Base-by-base conservation (phyloP, 1,140 invertebrate genomes). In the Sycobia sp. region DNA sequence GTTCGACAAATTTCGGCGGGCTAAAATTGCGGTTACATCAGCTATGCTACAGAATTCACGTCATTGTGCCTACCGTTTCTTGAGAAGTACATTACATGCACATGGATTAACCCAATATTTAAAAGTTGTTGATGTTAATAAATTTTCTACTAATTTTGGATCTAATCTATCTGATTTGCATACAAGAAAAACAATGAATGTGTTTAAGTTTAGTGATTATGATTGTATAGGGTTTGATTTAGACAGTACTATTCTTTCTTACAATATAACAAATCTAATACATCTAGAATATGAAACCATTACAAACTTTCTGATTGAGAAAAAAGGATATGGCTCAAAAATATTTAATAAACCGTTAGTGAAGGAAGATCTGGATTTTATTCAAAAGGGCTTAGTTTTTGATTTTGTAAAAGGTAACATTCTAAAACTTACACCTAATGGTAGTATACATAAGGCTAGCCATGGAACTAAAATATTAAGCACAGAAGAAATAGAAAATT, bases 151-250 rank as follows among this genome's bases (percentile, higher is more conserved):
- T n/a, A n/a, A n/a, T n/a, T n/a, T n/a, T n/a, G n/a, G n/a, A n/a
- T n/a, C n/a, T n/a, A n/a, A n/a, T n/a, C n/a, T n/a, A n/a, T n/a
- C n/a, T n/a, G n/a, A n/a, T n/a, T n/a, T n/a, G n/a, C 29, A 32
- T 32, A 7, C 11, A 7, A 4, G 11, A 27, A 41, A 11, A 38
- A 76, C 54, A n/a, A 81, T 78, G 77, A 68, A 44, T 65, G n/a
- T 10, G 2, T 83, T 88, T 36, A 80, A 70, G 51, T 84, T 90
- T 25, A 78, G 72, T 22, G 82, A 91, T 69, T 93, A 92, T 71
- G 89, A 92, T 71, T 90, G 88, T 58, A 85, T 92, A 57, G 91
- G 91, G 10, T 93, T 94, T 73, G 91, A 94, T 78, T 79, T 93
- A 62, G 91, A 93, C 69, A 88, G 91, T 70, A 92, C 90, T 1